Percentiles rank a stretch among this genome's conserved stretches.
Conservation (phyloP, 1,140 invertebrate genomes). For the Camponotus pennsylvanicus region DNA sequence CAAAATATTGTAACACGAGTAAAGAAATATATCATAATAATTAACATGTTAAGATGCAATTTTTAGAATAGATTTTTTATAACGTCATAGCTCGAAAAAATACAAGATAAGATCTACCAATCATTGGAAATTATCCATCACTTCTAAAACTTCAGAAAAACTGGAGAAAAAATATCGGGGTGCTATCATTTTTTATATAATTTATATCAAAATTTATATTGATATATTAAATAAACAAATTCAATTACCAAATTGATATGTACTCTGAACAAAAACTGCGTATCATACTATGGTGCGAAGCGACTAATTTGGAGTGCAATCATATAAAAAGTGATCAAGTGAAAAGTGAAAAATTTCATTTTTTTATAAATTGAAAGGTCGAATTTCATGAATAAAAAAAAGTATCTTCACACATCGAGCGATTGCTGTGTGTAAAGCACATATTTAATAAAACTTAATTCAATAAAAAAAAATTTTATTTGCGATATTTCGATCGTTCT, state of each 20-base stretch:
- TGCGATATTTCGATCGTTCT: slow-evolving; percentile 13
- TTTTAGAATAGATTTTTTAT: slow-evolving; percentile 76
- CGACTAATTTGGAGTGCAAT: neutral
- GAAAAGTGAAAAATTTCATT: neutral
- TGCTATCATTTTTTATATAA: slow-evolving; percentile 70
- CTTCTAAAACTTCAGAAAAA: slow-evolving; percentile 40
- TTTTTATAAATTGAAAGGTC: slow-evolving; percentile 12
- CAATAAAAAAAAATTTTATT: slow-evolving; percentile 24
- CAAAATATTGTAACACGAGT: slow-evolving; percentile 54
- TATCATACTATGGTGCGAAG: neutral
- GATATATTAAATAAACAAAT: slow-evolving; percentile 48
- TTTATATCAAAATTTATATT: slow-evolving; percentile 68
- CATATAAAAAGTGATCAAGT: slow-evolving; percentile 12
- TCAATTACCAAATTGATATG: neutral
- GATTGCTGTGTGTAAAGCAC: neutral
- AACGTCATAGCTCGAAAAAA: slow-evolving; percentile 63
- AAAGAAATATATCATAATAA: slow-evolving; percentile 73
- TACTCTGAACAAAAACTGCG: neutral
- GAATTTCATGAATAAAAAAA: slow-evolving; percentile 1
- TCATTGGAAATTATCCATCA: slow-evolving; percentile 20
- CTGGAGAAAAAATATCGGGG: slow-evolving; percentile 11
- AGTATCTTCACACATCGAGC: neutral
- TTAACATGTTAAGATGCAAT: slow-evolving; percentile 65
- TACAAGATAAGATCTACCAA: slow-evolving; percentile 13
- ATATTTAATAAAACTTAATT: slow-evolving; percentile 34